phyloP scores from a whole-genome alignment of 2,797 vertebrate genomes.

The Semotilus atromaculatus region DNA sequence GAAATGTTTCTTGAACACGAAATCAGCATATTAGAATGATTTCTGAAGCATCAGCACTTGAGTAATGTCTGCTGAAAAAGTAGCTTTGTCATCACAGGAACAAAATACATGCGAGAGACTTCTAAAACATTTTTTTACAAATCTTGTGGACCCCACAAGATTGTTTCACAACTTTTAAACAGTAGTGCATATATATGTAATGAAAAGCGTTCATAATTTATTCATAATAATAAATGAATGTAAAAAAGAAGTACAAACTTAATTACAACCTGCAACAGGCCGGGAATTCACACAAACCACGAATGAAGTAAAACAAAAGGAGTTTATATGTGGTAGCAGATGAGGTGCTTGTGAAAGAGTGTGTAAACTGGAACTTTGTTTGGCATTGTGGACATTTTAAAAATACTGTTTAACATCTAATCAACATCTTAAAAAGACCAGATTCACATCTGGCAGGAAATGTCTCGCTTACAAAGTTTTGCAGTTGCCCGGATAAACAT shows the following conservation, averaged over 20 bases:
- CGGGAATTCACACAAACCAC: neutral
- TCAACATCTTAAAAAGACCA: neutral
- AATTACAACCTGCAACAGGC: neutral
- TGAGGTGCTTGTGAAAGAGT: neutral
- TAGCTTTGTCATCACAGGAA: too few relatives aligned
- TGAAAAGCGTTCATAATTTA: too few relatives aligned
- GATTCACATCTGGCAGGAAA: slow-evolving; percentile 17
- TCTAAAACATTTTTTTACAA: accelerated
- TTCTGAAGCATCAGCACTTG: neutral
- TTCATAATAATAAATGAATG: neutral
- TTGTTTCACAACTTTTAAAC: too few relatives aligned
- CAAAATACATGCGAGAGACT: too few relatives aligned
- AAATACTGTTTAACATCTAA: neutral
- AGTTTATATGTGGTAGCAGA: neutral
- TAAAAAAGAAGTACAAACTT: neutral
- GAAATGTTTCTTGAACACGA: neutral
- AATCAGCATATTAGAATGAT: neutral
- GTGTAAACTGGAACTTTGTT: neutral
- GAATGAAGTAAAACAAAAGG: neutral
- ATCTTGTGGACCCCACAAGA: too few relatives aligned
- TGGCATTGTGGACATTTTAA: neutral
- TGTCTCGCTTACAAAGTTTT: neutral
- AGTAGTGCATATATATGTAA: too few relatives aligned
- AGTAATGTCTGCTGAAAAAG: neutral
- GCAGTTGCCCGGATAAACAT: neutral